These are phyloP conservation scores for Epinephelus awoara DNA, from an alignment of 2,797 vertebrate species.

Conservation along the genomic window DNA sequence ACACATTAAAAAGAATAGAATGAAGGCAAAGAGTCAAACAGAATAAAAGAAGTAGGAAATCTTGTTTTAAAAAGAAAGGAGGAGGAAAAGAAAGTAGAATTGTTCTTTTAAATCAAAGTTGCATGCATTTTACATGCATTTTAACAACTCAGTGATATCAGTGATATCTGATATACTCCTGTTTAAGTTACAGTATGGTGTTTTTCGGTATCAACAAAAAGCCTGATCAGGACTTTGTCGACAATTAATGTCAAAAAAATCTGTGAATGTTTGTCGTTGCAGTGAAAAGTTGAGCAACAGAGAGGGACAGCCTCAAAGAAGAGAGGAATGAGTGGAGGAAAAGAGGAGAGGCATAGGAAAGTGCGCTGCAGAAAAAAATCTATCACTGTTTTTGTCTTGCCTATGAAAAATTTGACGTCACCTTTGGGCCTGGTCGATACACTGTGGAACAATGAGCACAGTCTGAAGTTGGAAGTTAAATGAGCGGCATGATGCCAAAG, in stretches of 20 bases:
- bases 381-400: neutral
- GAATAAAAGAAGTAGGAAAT: slow-evolving; percentile 23
- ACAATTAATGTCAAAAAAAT: neutral
- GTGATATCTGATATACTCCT: neutral
- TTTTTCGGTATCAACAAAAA: neutral
- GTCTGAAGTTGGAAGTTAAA: neutral
- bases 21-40: slow-evolving; percentile 12
- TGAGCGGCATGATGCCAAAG: neutral
- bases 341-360: neutral
- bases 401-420: too few relatives aligned
- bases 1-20: neutral
- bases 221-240: neutral
- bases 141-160: neutral
- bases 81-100: slow-evolving; percentile 18
- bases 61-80: slow-evolving; percentile 15
- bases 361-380: neutral
- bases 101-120: slow-evolving; percentile 39
- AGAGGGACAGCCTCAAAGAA: neutral
- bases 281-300: neutral
- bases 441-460: neutral
- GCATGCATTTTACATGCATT: slow-evolving; percentile 25
- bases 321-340: neutral
- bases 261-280: neutral
- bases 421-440: too few relatives aligned
- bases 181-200: neutral